These are phyloP conservation scores for Stegodyphus mimosarum DNA, from an alignment of 1,140 invertebrate species.

Conservation along the genomic window DNA sequence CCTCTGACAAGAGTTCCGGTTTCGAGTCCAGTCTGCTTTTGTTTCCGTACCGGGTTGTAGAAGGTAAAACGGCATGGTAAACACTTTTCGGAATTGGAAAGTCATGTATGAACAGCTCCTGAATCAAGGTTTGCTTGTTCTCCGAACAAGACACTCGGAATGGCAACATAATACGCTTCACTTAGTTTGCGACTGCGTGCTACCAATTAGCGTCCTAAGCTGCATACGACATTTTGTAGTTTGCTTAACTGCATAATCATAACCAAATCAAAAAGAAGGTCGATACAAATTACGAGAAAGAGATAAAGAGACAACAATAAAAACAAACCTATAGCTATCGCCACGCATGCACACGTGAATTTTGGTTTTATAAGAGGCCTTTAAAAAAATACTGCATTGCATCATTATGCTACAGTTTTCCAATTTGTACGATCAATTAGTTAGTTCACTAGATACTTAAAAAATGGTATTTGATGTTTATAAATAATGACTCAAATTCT, in stretches of 20 bases:
- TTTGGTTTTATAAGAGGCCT: no score
- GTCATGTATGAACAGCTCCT: background rate
- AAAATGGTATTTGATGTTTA: no score
- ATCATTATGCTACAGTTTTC: no score
- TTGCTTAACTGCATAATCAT: background rate
- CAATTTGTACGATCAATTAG: no score
- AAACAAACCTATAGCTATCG: no score
- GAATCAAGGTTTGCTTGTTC: constrained; percentile 2
- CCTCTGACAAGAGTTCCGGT: background rate
- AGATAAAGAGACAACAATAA: background rate
- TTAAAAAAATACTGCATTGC: no score
- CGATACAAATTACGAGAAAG: background rate
- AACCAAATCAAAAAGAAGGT: background rate
- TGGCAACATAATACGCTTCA: constrained; percentile 7
- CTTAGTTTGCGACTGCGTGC: background rate
- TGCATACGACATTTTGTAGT: no score
- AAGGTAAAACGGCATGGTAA: constrained; percentile 6
- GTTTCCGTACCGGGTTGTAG: background rate
- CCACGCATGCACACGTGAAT: no score
- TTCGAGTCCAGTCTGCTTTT: background rate
- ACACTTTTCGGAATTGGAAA: constrained; percentile 4
- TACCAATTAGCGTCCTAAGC: background rate
- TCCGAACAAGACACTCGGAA: background rate
- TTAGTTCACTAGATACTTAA: no score
- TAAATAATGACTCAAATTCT: no score